Evolutionary conservation across 2,888 invertebrate genomes (phyloP), one percentile per base, ranked within the genome.

Genomic region (Callosobruchus maculatus): DNA sequence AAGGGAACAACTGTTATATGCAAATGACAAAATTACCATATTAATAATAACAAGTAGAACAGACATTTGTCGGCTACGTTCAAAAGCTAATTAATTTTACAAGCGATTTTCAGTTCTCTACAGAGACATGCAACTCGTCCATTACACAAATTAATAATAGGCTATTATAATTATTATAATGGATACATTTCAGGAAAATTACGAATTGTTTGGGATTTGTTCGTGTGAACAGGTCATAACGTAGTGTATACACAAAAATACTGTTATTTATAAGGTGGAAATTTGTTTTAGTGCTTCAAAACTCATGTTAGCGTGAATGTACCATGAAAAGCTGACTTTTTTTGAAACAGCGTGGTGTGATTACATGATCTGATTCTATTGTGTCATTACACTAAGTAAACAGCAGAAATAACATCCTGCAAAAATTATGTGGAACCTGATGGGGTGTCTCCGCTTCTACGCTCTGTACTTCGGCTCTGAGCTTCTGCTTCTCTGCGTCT

Each of bases 161-260:
- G 74, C 79, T 73, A 77, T 81, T 77, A 80, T 74, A 79, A 80
- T 81, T 81, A 81, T 74, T 73, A 77, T 79, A 80, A 81, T 80
- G 78, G 79, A 78, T 77, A 78, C 79, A 76, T 79, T 81, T 77
- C 74, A 74, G 74, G 78, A 72, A 76, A 75, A 78, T 80, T 77
- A 81, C 76, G 72, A 78, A 75, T 77, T 76, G 77, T 77, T 72
- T 71, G 74, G 76, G 75, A 78, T 76, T 74, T 75, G 72, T 74
- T 75, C 73, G 70, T 70, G 76, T 75, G 70, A 78, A 79, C 76
- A 73, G 74, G 75, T 73, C 72, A 74, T 73, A 74, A 75, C 77
- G 74, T 66, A 72, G 67, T 67, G 30, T 30, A 18, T 70, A 21
- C 70, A 72, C 71, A 66, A 26, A 67, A 69, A 68, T 77, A 77